Percentiles rank a stretch among this genome's conserved stretches.
Evolutionary conservation across 1,140 invertebrate genomes (phyloP).

Genomic region (Euglossa dilemma): DNA sequence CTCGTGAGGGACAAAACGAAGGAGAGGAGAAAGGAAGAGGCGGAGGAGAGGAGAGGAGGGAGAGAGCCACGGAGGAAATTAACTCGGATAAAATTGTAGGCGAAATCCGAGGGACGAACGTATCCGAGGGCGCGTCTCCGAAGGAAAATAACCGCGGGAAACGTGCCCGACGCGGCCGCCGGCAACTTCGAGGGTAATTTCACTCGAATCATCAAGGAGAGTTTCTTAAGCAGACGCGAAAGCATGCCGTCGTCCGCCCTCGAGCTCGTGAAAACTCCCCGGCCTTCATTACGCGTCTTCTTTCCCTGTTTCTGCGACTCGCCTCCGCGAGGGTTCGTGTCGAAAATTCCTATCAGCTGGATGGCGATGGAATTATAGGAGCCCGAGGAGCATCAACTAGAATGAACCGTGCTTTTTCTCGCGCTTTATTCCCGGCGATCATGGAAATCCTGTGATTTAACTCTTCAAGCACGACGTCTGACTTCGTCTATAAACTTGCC

Average conservation of each 20-base stretch:
- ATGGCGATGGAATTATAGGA: background rate
- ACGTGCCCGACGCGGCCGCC: background rate
- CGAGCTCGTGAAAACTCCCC: background rate
- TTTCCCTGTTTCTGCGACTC: background rate
- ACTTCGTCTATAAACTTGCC: too few relatives aligned
- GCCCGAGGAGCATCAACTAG: background rate
- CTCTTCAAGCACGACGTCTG: too few relatives aligned
- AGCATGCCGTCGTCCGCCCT: background rate
- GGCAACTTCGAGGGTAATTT: slow-evolving; percentile 41
- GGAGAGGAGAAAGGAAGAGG: background rate
- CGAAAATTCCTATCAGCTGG: slow-evolving; percentile 33
- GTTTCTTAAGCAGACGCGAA: slow-evolving; percentile 26
- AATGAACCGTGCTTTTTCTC: background rate
- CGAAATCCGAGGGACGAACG: slow-evolving; percentile 39
- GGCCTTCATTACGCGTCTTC: slow-evolving; percentile 19
- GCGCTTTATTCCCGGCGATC: background rate
- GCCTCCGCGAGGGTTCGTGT: background rate
- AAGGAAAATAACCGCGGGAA: slow-evolving; percentile 26
- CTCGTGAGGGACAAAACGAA: background rate
- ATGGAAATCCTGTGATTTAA: too few relatives aligned
- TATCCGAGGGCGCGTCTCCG: background rate
- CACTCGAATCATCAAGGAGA: slow-evolving; percentile 33
- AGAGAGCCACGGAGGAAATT: slow-evolving; percentile 51
- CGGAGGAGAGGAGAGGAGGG: too few relatives aligned
- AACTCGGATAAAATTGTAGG: slow-evolving; percentile 62